Evolutionary conservation across 2,113 vertebrate species (phyloP).

Genomic region (Dasypus novemcinctus): DNA sequence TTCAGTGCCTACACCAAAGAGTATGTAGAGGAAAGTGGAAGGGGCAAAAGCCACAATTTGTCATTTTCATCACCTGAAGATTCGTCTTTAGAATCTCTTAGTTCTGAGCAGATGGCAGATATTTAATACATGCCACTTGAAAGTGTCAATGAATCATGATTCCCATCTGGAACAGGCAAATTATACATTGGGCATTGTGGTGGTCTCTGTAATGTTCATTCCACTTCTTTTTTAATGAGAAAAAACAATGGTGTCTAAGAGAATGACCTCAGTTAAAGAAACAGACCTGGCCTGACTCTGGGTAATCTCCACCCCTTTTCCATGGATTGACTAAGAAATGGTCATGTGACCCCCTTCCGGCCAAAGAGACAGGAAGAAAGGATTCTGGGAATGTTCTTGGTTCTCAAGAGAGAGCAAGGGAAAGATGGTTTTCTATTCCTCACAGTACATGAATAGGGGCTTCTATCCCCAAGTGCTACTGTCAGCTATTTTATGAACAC

Average conservation of each 20-base stretch:
- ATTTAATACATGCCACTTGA: conserved; percentile 57
- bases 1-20: not conserved
- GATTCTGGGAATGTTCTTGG: not conserved
- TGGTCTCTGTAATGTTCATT: conserved; percentile 21
- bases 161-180: conserved; percentile 52
- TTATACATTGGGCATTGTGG: not conserved
- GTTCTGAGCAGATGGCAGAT: conserved; percentile 64
- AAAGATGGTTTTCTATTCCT: not conserved
- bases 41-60: not conserved
- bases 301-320: conserved; percentile 2
- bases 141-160: conserved; percentile 62
- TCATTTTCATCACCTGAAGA: conserved; percentile 59
- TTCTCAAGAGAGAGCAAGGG: not conserved
- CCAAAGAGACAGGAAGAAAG: not conserved
- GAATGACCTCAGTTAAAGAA: not conserved
- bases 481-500: conserved; percentile 3
- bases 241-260: not conserved
- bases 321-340: not conserved
- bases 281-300: not conserved
- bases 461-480: not conserved
- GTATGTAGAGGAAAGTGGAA: not conserved
- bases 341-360: not conserved
- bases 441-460: not conserved
- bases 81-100: conserved; percentile 56
- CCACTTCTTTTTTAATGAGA: not conserved